Evolutionary conservation across 2,888 invertebrate genomes (phyloP).

Genomic region (Drosophila tripunctata): DNA sequence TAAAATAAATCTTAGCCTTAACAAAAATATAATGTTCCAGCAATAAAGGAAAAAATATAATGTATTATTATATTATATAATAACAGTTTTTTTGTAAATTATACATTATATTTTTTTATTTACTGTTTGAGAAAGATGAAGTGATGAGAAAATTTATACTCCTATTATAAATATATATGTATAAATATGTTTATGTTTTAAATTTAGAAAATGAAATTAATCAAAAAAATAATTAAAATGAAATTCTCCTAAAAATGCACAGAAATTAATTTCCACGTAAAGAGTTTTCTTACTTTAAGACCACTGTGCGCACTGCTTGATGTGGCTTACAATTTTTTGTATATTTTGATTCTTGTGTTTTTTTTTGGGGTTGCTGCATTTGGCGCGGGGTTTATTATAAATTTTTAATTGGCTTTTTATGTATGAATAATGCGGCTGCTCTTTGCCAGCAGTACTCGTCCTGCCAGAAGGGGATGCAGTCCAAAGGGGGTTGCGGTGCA

Average conservation of each 20-base stretch:
- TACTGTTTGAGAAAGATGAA: too few species aligned
- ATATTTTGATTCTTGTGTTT: conserved; percentile 26
- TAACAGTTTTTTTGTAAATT: too few species aligned
- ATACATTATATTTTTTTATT: too few species aligned
- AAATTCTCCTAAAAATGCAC: neutral
- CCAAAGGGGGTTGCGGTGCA: conserved; percentile 48
- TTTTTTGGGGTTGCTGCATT: conserved; percentile 64
- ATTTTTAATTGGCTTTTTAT: conserved; percentile 79
- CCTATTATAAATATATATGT: too few species aligned
- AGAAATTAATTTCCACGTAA: neutral
- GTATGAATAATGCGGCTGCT: conserved; percentile 75
- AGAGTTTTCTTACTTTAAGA: neutral
- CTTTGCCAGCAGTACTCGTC: conserved; percentile 40
- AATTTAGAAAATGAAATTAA: too few species aligned
- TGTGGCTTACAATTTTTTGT: conserved; percentile 51
- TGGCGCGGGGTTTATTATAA: conserved; percentile 77
- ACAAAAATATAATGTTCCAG: too few species aligned
- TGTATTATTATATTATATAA: too few species aligned
- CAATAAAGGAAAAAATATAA: too few species aligned
- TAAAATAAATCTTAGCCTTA: too few species aligned
- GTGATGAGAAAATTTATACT: too few species aligned
- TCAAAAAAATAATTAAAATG: too few species aligned
- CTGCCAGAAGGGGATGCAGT: conserved; percentile 52
- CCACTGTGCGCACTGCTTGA: conserved; percentile 52
- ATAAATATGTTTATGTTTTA: too few species aligned